These are phyloP conservation scores for Gymnothorax reevesii DNA, from an alignment of 2,797 vertebrate species.

Conservation along the genomic window DNA sequence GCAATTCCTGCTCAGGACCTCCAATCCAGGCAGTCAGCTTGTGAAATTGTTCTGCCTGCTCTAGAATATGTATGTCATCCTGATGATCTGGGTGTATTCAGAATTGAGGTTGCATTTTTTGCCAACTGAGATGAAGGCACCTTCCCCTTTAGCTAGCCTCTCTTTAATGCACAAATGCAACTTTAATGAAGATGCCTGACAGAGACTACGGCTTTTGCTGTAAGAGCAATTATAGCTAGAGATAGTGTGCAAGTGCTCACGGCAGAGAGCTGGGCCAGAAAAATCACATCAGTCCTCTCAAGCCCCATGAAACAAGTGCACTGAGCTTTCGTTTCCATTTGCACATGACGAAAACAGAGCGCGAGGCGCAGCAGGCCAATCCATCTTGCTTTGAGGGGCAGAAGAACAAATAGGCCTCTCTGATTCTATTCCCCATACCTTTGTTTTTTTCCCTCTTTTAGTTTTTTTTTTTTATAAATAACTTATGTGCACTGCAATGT, in stretches of 20 bases:
- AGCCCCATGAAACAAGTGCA: not conserved
- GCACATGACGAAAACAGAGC: constrained; percentile 15
- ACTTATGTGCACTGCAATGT: constrained; percentile 34
- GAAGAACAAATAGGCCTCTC: constrained; percentile 28
- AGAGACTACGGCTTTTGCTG: not conserved
- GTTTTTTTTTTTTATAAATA: constrained; percentile 25
- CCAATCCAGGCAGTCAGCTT: not conserved
- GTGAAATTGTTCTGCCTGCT: not conserved
- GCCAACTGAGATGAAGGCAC: not conserved
- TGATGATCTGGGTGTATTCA: not conserved
- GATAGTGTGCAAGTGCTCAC: not conserved
- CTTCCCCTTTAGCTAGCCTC: not conserved
- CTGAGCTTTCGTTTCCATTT: constrained; percentile 5
- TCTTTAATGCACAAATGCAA: constrained; percentile 7
- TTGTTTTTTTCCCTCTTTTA: constrained; percentile 25
- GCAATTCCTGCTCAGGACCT: no score
- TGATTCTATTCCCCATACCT: constrained; percentile 37
- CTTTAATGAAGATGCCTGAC: constrained; percentile 4
- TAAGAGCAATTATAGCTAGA: not conserved
- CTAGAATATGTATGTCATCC: not conserved
- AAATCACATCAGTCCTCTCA: not conserved
- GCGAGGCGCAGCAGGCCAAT: constrained; percentile 20
- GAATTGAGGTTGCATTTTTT: not conserved
- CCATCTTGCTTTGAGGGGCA: constrained; percentile 35
- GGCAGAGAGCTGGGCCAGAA: not conserved